Evolutionary conservation across 2,888 invertebrate genomes (phyloP).

Genomic region (Yponomeuta evonymella): DNA sequence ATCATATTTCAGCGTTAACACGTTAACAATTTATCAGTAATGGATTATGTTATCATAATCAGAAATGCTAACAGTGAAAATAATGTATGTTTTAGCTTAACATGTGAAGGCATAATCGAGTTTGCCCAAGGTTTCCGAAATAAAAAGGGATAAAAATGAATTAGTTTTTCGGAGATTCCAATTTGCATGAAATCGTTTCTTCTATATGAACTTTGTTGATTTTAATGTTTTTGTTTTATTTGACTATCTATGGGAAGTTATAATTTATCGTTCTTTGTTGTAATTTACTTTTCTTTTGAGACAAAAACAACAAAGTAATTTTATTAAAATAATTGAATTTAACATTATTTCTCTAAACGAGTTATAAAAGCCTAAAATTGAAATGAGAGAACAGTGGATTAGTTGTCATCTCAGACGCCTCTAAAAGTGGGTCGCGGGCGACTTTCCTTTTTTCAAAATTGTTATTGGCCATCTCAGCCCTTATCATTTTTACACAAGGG

Average conservation of each 20-base stretch:
- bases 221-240: not conserved
- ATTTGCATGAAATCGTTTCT: not conserved
- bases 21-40: not conserved
- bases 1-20: not conserved
- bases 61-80: not conserved
- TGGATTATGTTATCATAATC: not conserved
- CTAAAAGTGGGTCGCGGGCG: too few species aligned
- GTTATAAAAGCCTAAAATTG: too few species aligned
- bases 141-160: not conserved
- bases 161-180: not conserved
- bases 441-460: too few species aligned
- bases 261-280: too few species aligned
- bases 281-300: too few species aligned
- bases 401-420: too few species aligned
- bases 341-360: too few species aligned
- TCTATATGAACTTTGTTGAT: not conserved
- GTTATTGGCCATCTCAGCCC: too few species aligned
- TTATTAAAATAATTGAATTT: too few species aligned
- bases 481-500: too few species aligned
- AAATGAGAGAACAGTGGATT: too few species aligned
- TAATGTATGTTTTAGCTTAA: not conserved
- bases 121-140: not conserved
- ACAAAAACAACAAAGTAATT: too few species aligned
- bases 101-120: not conserved
- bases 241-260: not conserved